Evolutionary conservation across 1,140 invertebrate species (phyloP), one percentile per base, ranked within the genome.

Genomic region (Sitobion miscanthi): DNA sequence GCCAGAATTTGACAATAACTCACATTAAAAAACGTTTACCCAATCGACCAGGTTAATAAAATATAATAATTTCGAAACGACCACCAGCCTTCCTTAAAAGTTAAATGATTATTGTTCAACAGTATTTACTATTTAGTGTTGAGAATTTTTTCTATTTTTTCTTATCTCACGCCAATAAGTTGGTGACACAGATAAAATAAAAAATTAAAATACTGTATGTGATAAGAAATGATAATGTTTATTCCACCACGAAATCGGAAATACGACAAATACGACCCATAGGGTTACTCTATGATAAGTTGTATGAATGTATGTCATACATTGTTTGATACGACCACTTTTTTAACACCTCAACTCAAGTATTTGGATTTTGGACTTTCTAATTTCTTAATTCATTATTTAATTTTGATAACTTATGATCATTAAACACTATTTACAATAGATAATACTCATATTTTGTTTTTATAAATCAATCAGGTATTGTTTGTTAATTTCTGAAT

Each of bases 191-290:
- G 14, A 77, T 77, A 77, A 77, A 20, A n/a, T n/a, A 77, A 38
- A 38, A 38, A 38, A 38, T 38, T 35, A 77, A 77, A 77, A 35
- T n/a, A 35, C 62, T 20, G 14, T 2, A 54, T 69, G n/a, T 77
- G 62, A 77, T 77, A 77, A 77, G 62, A 77, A 17, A 77, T 77
- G 30, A 77, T 77, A n/a, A n/a, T 77, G n/a, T n/a, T 77, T 77
- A n/a, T 77, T 77, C 62, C 14, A 77, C 62, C 62, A 77, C 62
- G 62, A 77, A n/a, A 42, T 42, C 42, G 42, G 42, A 42, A 42
- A n/a, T 54, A 23, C 21, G 52, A 52, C 49, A 17, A 52, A 52
- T 17, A 52, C 49, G 49, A 52, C 47, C 42, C 4, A 42, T 42
- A 4, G 42, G 42, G 42, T 42, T 42, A 42, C 42, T 42, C 42